phyloP scores from a whole-genome alignment of 2,113 vertebrate species.

The Opisthocomus hoazin region DNA sequence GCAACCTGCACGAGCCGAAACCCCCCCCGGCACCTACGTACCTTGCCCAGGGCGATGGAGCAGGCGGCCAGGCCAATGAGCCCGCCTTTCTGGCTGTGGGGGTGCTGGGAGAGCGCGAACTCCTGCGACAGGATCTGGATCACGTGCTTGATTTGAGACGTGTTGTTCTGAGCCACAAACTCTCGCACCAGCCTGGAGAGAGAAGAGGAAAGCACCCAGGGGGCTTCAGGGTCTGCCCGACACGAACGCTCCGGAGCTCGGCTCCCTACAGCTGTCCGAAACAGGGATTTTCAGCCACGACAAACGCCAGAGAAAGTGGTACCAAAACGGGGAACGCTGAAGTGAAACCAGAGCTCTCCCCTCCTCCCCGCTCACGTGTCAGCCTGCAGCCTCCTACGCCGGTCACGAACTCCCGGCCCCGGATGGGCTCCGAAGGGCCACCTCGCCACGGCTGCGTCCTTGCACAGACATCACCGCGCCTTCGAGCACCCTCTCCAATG shows the following conservation, averaged over 20 bases:
- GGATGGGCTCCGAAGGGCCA: too few species aligned
- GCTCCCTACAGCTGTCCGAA: rapidly evolving
- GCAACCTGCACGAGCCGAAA: neutral
- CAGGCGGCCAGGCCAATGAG: slow-evolving; percentile 96
- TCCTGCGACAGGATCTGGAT: slow-evolving; percentile 94
- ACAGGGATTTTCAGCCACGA: neutral
- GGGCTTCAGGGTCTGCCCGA: neutral
- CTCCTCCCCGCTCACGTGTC: too few species aligned
- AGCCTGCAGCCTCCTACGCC: too few species aligned
- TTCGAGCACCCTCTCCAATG: too few species aligned
- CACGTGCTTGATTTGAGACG: slow-evolving; percentile 91
- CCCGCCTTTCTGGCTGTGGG: slow-evolving; percentile 95
- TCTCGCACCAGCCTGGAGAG: slow-evolving; percentile 86
- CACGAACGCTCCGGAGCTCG: rapidly evolving
- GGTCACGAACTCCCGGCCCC: too few species aligned
- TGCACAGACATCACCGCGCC: too few species aligned
- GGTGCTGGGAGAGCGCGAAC: slow-evolving; percentile 95
- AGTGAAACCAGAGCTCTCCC: neutral
- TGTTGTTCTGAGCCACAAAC: slow-evolving; percentile 96
- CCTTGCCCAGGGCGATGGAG: slow-evolving; percentile 95
- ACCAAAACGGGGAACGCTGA: rapidly evolving
- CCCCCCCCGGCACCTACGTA: neutral
- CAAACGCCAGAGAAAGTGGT: neutral
- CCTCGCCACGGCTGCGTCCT: too few species aligned
- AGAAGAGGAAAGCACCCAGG: neutral